Conservation (phyloP, 2,888 invertebrate genomes). For the Linnaemya vulpina region DNA sequence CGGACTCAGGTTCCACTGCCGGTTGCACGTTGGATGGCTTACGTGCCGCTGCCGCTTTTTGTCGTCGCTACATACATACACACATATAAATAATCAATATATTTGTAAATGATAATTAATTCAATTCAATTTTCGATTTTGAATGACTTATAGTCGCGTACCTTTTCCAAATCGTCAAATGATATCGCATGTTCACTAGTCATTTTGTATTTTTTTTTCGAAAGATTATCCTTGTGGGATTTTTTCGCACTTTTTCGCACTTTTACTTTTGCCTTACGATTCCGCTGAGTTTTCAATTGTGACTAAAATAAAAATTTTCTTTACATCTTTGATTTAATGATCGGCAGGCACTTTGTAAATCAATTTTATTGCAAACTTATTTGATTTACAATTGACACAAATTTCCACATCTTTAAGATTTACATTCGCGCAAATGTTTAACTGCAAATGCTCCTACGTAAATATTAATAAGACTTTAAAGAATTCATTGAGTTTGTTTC, state of each 20-base stretch:
- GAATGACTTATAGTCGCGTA: slow-evolving; percentile 63
- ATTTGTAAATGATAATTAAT: slow-evolving; percentile 67
- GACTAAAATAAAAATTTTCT: slow-evolving; percentile 60
- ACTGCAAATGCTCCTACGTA: not conserved
- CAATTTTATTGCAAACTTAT: slow-evolving; percentile 55
- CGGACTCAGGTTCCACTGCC: slow-evolving; percentile 77
- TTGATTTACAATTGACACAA: slow-evolving; percentile 64
- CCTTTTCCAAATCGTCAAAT: slow-evolving; percentile 80
- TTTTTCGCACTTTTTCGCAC: slow-evolving; percentile 1
- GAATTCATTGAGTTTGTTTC: slow-evolving; percentile 40
- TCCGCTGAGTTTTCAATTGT: slow-evolving; percentile 48
- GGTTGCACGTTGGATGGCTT: slow-evolving; percentile 76
- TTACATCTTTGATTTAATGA: slow-evolving; percentile 63
- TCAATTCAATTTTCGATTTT: not conserved
- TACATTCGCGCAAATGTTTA: not conserved
- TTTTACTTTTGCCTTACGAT: slow-evolving; percentile 36
- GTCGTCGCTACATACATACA: slow-evolving; percentile 77
- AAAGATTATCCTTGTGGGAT: slow-evolving; percentile 16
- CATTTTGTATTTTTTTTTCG: slow-evolving; percentile 45
- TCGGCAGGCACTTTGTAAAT: slow-evolving; percentile 58
- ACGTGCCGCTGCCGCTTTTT: slow-evolving; percentile 76
- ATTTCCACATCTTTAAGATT: slow-evolving; percentile 53
- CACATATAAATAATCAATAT: slow-evolving; percentile 3
- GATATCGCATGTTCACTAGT: slow-evolving; percentile 75
- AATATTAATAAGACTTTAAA: not conserved